Conservation (phyloP, 2,113 vertebrate genomes). For the Maccullochella peelii region DNA sequence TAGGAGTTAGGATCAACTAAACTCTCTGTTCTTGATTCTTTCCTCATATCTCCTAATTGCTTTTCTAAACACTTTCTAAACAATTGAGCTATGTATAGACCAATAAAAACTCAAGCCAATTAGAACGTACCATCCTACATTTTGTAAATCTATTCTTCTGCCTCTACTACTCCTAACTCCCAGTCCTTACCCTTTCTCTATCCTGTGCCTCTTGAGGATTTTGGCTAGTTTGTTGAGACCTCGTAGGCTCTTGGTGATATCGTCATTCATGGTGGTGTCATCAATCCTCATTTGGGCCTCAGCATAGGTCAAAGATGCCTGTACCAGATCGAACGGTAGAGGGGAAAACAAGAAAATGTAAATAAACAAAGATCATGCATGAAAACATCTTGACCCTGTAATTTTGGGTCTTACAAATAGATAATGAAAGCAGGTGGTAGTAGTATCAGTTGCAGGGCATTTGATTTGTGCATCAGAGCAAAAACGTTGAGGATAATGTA, state of each 20-base stretch:
- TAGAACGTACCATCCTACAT: background rate
- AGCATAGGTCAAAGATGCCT: slow-evolving; percentile 97
- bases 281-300: slow-evolving; percentile 99
- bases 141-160: background rate
- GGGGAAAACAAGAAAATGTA: background rate
- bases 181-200: slow-evolving; percentile 89
- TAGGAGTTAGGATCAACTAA: background rate
- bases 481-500: background rate
- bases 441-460: background rate
- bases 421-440: background rate
- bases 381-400: background rate
- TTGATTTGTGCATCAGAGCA: background rate
- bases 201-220: slow-evolving; percentile 91
- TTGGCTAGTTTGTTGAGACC: slow-evolving; percentile 94
- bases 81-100: background rate
- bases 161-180: background rate
- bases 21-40: background rate
- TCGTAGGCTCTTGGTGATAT: slow-evolving; percentile 90
- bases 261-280: slow-evolving; percentile 89
- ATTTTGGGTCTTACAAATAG: background rate
- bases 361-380: background rate
- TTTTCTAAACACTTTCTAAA: too few species aligned
- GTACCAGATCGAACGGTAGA: background rate
- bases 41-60: background rate
- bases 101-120: background rate